Base-by-base conservation (phyloP, 2,888 invertebrate genomes). In the Lasioglossum malachurum region DNA sequence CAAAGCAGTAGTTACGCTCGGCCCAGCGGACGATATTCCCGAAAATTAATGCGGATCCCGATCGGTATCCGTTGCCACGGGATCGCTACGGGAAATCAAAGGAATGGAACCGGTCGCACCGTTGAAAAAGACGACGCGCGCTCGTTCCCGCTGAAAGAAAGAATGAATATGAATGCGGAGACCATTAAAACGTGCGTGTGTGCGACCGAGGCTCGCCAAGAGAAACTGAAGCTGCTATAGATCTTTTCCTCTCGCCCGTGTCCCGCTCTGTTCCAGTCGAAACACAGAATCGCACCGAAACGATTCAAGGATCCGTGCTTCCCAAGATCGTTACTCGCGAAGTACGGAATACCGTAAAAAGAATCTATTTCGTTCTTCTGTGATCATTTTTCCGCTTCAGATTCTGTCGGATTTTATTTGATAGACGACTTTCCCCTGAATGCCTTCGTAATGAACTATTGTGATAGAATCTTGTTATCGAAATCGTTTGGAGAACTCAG, bases 151-250 rank as follows among this genome's bases (percentile, higher is more conserved):
- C 79, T 80, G 86, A 83, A 86, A 79, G 81, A 71, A 41, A 75
- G 79, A 78, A 85, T 85, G 85, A 85, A 80, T 83, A 81, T 81
- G 85, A 84, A 90, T 85, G 82, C 71, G 27, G 44, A 73, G 27
- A 72, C 75, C 88, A 84, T 88, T 90, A 88, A 89, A 89, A 90
- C 81, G 73, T 86, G 81, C 88, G 77, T 82, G 82, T 80, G 76
- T 82, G 19, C 41, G 73, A 76, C 74, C 31, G 69, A 41, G 19
- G 53, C n/a, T 69, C 31, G 64, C 27, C 31, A 69, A 67, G 64
- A 41, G 10, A 46, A 10, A 35, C 53, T 38, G 75, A 78, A 80
- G 78, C 80, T 69, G 57, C 79, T 77, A 41, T 38, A 64, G n/a
- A 75, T 74, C 60, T 53, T 53, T 71, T 60, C 53, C 67, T 46